These are phyloP conservation scores for Strongylocentrotus purpuratus DNA, from an alignment of 35 echinoderm and acorn worm genomes.

Conservation along the genomic window DNA sequence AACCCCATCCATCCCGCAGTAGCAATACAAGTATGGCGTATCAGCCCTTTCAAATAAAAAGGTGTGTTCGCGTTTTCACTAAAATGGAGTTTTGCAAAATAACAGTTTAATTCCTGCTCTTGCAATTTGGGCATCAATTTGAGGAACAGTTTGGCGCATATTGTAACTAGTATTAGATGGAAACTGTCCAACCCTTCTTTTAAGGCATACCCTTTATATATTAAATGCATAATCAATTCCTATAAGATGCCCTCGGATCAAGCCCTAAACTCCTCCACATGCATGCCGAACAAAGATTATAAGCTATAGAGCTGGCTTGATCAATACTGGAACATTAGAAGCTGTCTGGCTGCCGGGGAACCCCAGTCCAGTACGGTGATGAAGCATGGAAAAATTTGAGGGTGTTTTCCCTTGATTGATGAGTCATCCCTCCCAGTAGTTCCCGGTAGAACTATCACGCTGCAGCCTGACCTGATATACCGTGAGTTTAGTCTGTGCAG, in stretches of 20 bases:
- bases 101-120: too few relatives aligned
- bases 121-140: too few relatives aligned
- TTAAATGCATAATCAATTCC: not conserved
- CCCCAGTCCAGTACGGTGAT: not conserved
- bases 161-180: not conserved
- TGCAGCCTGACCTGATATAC: not conserved
- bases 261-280: not conserved
- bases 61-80: too few relatives aligned
- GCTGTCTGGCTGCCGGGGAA: constrained; percentile 3
- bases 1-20: too few relatives aligned
- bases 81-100: too few relatives aligned
- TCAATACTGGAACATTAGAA: not conserved
- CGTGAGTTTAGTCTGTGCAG: not conserved
- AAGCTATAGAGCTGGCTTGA: not conserved
- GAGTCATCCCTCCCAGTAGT: not conserved
- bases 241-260: not conserved
- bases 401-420: constrained; percentile 10
- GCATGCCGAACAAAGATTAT: not conserved
- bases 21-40: too few relatives aligned
- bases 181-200: not conserved
- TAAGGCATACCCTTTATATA: not conserved
- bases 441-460: not conserved
- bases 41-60: too few relatives aligned
- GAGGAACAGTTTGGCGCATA: too few relatives aligned
- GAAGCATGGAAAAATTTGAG: not conserved